A percentile compares a stretch with the other conserved stretches of the same genome.
phyloP scores from a whole-genome alignment of 2,113 vertebrate genomes.

The Gyps fulvus region DNA sequence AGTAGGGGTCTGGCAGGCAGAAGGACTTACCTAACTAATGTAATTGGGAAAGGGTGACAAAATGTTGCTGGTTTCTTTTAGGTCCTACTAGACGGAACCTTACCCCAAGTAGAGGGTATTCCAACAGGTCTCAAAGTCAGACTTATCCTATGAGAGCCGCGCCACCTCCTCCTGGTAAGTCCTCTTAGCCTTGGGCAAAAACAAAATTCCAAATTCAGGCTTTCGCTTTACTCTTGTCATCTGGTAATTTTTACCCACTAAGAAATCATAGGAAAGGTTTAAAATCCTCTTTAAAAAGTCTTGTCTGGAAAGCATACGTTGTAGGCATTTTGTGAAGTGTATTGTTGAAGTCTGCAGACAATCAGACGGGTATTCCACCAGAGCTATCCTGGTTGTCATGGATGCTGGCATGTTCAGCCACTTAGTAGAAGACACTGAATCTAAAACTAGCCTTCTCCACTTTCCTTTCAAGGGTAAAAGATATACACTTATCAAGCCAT shows the following conservation, averaged over 20 bases:
- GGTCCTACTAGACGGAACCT: constrained; percentile 86
- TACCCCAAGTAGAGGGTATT: constrained; percentile 61
- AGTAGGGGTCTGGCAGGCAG: background rate
- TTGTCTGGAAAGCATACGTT: background rate
- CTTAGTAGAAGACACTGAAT: background rate
- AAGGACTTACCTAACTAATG: background rate
- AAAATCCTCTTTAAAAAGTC: background rate
- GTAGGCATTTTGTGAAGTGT: background rate
- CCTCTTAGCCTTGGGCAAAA: background rate
- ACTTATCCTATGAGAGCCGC: constrained; percentile 83
- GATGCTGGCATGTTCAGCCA: background rate
- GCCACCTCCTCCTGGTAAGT: constrained; percentile 90
- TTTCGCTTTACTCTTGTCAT: background rate
- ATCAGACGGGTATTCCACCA: background rate
- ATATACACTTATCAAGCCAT: background rate
- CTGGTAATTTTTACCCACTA: background rate
- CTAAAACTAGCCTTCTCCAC: background rate
- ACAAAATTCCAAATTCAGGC: background rate
- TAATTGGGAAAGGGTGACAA: background rate
- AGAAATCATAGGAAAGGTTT: background rate
- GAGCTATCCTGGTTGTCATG: background rate
- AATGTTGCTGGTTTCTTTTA: constrained; percentile 47
- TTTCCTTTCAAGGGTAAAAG: background rate
- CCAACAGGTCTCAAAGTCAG: constrained; percentile 74
- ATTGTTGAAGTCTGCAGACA: background rate